A percentile compares a stretch with the other conserved stretches of the same genome.
Conservation (phyloP, 1,140 invertebrate species). For the Goniozus legneri region DNA sequence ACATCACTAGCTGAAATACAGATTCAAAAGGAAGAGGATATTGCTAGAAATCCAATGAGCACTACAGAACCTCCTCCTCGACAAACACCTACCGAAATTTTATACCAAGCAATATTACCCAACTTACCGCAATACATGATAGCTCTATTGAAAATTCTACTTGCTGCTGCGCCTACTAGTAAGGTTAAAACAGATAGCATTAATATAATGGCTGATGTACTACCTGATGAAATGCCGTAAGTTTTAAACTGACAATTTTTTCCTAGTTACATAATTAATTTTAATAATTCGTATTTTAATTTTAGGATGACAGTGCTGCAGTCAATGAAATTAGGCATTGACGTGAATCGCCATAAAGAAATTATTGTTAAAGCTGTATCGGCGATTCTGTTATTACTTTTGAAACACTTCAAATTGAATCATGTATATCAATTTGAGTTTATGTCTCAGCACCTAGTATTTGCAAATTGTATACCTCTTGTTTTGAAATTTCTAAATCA, state of each 20-base stretch:
- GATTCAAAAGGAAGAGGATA: slow-evolving; percentile 79
- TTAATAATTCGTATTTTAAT: not conserved
- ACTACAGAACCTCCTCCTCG: slow-evolving; percentile 51
- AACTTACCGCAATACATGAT: slow-evolving; percentile 97
- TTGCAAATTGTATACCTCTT: slow-evolving; percentile 98
- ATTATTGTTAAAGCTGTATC: slow-evolving; percentile 98
- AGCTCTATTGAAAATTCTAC: slow-evolving; percentile 91
- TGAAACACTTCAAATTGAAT: slow-evolving; percentile 99
- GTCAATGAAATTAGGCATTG: slow-evolving; percentile 93
- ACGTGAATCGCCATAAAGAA: slow-evolving; percentile 98
- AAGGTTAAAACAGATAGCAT: slow-evolving; percentile 98
- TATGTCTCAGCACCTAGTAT: slow-evolving; percentile 97
- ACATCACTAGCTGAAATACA: slow-evolving; percentile 80
- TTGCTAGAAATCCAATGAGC: slow-evolving; percentile 73
- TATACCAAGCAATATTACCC: slow-evolving; percentile 89
- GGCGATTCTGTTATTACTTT: slow-evolving; percentile 84
- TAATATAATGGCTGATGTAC: slow-evolving; percentile 95
- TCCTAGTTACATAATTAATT: slow-evolving; percentile 9
- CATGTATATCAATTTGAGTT: slow-evolving; percentile 99
- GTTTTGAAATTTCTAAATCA: slow-evolving; percentile 99
- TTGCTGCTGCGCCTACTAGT: slow-evolving; percentile 95
- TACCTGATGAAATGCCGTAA: slow-evolving; percentile 94
- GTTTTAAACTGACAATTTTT: slow-evolving; percentile 35
- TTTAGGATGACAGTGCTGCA: slow-evolving; percentile 88
- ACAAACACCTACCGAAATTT: slow-evolving; percentile 78